Percentiles rank a stretch among this genome's conserved stretches.
Evolutionary conservation across 2,113 vertebrate genomes (phyloP).

Genomic region (Tricholaema leucomelas): DNA sequence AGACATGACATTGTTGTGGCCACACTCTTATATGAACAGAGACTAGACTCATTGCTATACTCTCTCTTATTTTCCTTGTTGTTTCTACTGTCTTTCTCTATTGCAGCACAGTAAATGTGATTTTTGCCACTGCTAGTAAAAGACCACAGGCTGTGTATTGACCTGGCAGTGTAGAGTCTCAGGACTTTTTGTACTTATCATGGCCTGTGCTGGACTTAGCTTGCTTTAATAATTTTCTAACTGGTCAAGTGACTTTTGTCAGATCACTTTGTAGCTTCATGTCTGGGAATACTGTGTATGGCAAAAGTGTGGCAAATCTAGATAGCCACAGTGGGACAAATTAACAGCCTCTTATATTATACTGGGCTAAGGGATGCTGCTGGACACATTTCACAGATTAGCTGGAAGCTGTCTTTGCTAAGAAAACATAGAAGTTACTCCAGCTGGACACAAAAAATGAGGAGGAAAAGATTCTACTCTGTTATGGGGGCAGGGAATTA

Average conservation of each 20-base stretch:
- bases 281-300: neutral
- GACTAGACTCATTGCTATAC: neutral
- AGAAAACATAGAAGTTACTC: neutral
- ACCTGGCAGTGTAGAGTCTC: neutral
- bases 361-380: neutral
- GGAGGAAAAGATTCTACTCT: neutral
- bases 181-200: neutral
- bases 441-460: neutral
- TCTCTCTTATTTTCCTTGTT: neutral
- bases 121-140: neutral
- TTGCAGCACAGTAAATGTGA: neutral
- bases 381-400: neutral
- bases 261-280: neutral
- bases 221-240: neutral
- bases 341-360: neutral
- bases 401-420: neutral
- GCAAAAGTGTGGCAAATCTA: neutral
- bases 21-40: neutral
- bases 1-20: neutral
- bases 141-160: neutral
- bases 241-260: neutral
- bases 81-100: neutral
- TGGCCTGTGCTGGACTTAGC: neutral
- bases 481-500: too few species aligned
- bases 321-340: fast-evolving